Evolutionary conservation across 2,113 vertebrate genomes (phyloP).

Genomic region (Guaruba guarouba): DNA sequence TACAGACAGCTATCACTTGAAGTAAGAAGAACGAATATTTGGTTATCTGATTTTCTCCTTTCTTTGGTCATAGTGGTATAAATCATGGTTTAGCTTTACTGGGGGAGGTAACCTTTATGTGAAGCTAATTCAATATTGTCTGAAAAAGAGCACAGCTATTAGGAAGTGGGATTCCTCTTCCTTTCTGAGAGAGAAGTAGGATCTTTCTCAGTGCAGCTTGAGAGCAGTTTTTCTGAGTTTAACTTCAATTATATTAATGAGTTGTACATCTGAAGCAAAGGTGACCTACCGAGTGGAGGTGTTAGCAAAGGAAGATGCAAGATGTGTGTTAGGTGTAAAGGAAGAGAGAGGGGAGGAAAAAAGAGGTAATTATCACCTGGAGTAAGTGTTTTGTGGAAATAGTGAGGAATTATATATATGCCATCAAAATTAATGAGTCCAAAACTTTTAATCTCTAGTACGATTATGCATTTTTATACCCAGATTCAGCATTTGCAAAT

Average conservation of each 20-base stretch:
- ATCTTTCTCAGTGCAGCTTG: background rate
- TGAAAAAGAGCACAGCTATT: background rate
- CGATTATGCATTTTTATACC: background rate
- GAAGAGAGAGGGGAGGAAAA: background rate
- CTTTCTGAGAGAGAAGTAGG: background rate
- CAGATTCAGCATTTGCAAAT: background rate
- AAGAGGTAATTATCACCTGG: conserved; percentile 34
- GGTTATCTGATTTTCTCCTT: background rate
- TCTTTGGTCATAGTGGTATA: background rate
- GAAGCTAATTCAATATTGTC: background rate
- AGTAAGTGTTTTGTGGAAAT: background rate
- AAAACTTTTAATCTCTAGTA: background rate
- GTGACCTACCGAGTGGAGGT: background rate
- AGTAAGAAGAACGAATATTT: background rate
- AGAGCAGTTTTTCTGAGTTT: background rate
- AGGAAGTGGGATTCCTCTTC: background rate
- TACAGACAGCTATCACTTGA: background rate
- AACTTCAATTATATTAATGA: background rate
- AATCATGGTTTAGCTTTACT: background rate
- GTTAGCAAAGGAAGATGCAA: background rate
- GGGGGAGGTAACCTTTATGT: background rate
- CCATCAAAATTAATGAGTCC: background rate
- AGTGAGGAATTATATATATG: background rate
- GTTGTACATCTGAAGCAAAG: background rate
- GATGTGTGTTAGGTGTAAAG: background rate